phyloP scores from a whole-genome alignment of 2,888 invertebrate genomes.

The Yponomeuta plumbellus region DNA sequence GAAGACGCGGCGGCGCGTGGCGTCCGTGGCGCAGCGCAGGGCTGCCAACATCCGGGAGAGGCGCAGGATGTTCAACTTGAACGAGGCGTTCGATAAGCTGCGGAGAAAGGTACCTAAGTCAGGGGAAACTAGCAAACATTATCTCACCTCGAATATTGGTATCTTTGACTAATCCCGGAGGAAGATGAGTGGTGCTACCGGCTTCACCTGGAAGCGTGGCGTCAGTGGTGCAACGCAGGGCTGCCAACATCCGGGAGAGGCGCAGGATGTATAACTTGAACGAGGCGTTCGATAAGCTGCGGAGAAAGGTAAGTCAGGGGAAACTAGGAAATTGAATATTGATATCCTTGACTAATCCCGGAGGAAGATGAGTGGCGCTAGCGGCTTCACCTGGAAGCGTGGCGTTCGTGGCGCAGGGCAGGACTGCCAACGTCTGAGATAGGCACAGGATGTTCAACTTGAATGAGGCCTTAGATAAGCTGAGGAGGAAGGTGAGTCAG shows the following conservation, averaged over 20 bases:
- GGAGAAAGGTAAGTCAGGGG: slow-evolving; percentile 81
- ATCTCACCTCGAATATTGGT: not conserved
- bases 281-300: slow-evolving; percentile 94
- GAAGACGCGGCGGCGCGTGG: slow-evolving; percentile 90
- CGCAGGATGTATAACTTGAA: slow-evolving; percentile 97
- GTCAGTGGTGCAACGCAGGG: slow-evolving; percentile 91
- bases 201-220: slow-evolving; percentile 78
- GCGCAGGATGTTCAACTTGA: slow-evolving; percentile 95
- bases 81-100: slow-evolving; percentile 95
- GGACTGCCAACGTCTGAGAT: slow-evolving; percentile 95
- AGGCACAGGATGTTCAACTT: slow-evolving; percentile 95
- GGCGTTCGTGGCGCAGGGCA: slow-evolving; percentile 91
- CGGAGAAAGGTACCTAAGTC: slow-evolving; percentile 82
- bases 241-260: slow-evolving; percentile 94
- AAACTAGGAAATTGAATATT: not conserved
- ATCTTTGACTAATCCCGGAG: slow-evolving; percentile 92
- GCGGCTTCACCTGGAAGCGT: slow-evolving; percentile 65
- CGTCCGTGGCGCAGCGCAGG: slow-evolving; percentile 91
- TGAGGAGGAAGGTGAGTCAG: slow-evolving; percentile 83
- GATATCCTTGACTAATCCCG: slow-evolving; percentile 94
- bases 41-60: slow-evolving; percentile 96
- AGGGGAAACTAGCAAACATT: not conserved
- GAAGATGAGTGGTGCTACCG: slow-evolving; percentile 53
- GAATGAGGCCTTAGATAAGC: slow-evolving; percentile 95
- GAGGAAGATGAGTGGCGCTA: slow-evolving; percentile 78